Base-by-base conservation (phyloP, 2,888 invertebrate genomes). In the Gisinianus flammeolus region DNA sequence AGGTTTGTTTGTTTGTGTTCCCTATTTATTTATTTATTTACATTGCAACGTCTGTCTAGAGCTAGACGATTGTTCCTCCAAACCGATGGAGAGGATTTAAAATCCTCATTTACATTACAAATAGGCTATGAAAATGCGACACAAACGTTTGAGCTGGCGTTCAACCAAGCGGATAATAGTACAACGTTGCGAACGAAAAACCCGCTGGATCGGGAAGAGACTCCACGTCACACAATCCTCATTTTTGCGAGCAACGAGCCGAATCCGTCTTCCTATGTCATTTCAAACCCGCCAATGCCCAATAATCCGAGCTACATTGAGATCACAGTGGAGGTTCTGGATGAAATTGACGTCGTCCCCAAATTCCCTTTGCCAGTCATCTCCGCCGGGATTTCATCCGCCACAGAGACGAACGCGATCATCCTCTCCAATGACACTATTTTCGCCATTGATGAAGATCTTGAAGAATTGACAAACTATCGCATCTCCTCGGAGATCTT, bases 281-380 rank as follows among this genome's bases (percentile, higher is more conserved):
- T 31, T 1, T 10, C 30, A 0, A 8, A 8, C 10, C 22, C 52
- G 10, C 8, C 12, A 16, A 6, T n/a, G 2, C 66, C 67, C 10
- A 22, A 19, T 12, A 58, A 76, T 30, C 31, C 0, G 8, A 71
- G 69, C n/a, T 80, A 73, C 35, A 64, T 78, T 0, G 22, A 79
- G 2, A 62, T 83, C 0, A 66, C 33, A 0, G 88, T 92, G 28
- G 88, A 88, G 1, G 90, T 92, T 79, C 86, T 88, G 19, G 91
- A 92, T 85, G 87, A 90, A 85, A 92, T 92, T 85, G 92, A 92
- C 86, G 91, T 91, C 85, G 79, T 87, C 1, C 92, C 92, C 2
- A 81, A 87, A 69, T 91, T 92, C 88, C 86, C 86, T 0, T 81
- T 85, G 0, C 88, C 88, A 0, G 88, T 89, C 1, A 85, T 90